Evolutionary conservation across 2,888 invertebrate genomes (phyloP), one percentile per base, ranked within the genome.

Genomic region (Synanthedon tipuliformis): DNA sequence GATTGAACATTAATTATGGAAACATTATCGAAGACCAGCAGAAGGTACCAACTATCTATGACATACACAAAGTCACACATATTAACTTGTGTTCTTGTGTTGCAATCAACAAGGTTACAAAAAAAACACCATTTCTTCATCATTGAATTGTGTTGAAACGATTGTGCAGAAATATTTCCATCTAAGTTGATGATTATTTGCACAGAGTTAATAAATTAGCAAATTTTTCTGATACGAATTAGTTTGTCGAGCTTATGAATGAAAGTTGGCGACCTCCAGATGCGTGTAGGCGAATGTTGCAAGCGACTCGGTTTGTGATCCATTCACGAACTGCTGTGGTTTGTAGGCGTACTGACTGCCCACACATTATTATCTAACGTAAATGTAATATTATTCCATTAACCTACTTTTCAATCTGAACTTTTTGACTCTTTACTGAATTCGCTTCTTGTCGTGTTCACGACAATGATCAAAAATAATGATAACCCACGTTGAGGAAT

Each of bases 181-280:
- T 34, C 2, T 2, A 10, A 34, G 34, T 34, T 34, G 34, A 34
- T 34, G 7, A 34, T 34, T 34, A 34, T 34, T 34, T 34, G 34
- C 34, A 34, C 34, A 34, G 34, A 34, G 10, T 13, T 34, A 10
- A 34, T 34, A 34, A 3, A 34, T 45, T 45, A 13, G 45, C 45
- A 45, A 45, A 45, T 50, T 50, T 15, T 51, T 51, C 51, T 23
- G 52, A 50, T 53, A 49, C 50, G 48, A 52, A 54, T 54, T 45
- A 51, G 52, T 51, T 48, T 53, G 49, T 49, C 50, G 50, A 16
- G 40, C 68, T 73, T 49, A 80, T 86, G 84, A 86, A 87, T 84
- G 87, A 86, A 87, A 86, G 87, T 85, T 81, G 85, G 73, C 77
- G 87, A 81, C 87, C 87, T 87, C 83, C 79, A 71, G 58, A 61